Evolutionary conservation across 1,140 invertebrate species (phyloP).

Genomic region (Drosophila bifasciata): DNA sequence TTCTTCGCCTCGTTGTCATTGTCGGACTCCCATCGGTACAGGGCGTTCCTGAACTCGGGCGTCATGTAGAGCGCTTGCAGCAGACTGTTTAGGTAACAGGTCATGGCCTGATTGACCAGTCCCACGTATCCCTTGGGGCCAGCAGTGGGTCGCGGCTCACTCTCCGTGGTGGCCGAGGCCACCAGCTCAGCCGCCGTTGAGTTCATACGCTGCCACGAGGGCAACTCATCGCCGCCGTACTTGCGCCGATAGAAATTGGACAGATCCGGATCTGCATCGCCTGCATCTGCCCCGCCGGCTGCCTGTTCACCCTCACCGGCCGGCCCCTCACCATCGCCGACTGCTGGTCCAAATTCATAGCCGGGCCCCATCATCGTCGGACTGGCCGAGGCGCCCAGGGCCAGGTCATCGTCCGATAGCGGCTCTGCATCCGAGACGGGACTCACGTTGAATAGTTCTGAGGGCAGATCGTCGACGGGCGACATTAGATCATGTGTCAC

Average conservation of each 20-base stretch:
- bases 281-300: conserved; percentile 13
- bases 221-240: conserved; percentile 52
- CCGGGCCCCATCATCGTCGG: conserved; percentile 79
- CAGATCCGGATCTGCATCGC: conserved; percentile 12
- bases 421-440: conserved; percentile 71
- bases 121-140: conserved; percentile 89
- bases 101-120: conserved; percentile 97
- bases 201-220: conserved; percentile 44
- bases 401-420: conserved; percentile 85
- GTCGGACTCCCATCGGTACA: conserved; percentile 95
- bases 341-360: conserved; percentile 46
- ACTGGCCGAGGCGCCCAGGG: conserved; percentile 86
- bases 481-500: conserved; percentile 57
- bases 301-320: conserved; percentile 15
- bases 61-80: conserved; percentile 96
- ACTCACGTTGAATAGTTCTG: conserved; percentile 73
- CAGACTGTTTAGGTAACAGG: conserved; percentile 96
- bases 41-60: conserved; percentile 96
- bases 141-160: conserved; percentile 20
- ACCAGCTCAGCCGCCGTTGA: conserved; percentile 44
- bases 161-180: conserved; percentile 42
- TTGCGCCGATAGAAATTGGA: conserved; percentile 56
- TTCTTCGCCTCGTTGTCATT: conserved; percentile 88
- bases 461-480: conserved; percentile 40
- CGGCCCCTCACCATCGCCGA: conserved; percentile 25